Evolutionary conservation across 2,888 invertebrate species (phyloP).

Genomic region (Nipponacmea schrenckii): DNA sequence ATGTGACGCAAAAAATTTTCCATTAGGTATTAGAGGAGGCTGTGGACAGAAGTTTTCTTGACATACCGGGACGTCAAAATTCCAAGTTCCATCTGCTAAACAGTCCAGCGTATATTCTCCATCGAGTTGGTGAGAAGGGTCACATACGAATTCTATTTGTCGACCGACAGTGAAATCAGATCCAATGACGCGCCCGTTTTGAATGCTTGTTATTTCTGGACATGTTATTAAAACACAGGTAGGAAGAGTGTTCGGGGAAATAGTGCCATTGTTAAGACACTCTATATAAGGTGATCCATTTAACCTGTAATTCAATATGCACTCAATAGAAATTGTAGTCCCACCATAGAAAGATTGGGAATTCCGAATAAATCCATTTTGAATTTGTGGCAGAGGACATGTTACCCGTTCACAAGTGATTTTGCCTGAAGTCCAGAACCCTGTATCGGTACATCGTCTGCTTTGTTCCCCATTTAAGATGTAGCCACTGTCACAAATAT

Average conservation of each 20-base stretch:
- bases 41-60: conserved; percentile 12
- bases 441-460: conserved; percentile 56
- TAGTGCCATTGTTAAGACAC: conserved; percentile 44
- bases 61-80: conserved; percentile 39
- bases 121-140: conserved; percentile 31
- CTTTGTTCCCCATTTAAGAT: conserved; percentile 48
- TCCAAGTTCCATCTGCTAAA: conserved; percentile 41
- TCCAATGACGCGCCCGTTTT: conserved; percentile 34
- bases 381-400: conserved; percentile 46
- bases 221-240: conserved; percentile 34
- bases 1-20: conserved; percentile 11
- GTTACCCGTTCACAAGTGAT: conserved; percentile 56
- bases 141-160: conserved; percentile 28
- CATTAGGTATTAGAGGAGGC: conserved; percentile 6
- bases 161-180: conserved; percentile 55
- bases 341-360: background rate
- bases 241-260: conserved; percentile 38
- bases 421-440: conserved; percentile 53
- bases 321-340: conserved; percentile 74
- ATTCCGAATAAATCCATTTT: conserved; percentile 37
- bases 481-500: conserved; percentile 60
- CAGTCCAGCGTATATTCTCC: conserved; percentile 36
- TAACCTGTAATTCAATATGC: conserved; percentile 75
- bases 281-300: conserved; percentile 39
- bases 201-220: conserved; percentile 26